phyloP scores from a whole-genome alignment of 2,113 vertebrate species.

The Tetraodon nigroviridis region DNA sequence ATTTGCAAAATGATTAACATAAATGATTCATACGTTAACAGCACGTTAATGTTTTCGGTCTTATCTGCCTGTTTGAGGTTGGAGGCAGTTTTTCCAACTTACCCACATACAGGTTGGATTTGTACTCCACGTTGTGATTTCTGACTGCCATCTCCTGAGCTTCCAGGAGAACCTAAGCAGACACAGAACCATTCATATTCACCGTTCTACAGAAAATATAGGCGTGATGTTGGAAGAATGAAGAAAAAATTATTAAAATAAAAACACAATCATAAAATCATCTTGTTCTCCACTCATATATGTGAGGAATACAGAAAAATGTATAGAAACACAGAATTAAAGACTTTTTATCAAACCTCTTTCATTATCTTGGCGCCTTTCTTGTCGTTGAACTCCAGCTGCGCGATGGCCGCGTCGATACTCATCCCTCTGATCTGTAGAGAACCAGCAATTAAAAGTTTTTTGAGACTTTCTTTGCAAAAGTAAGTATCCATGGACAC shows the following conservation, averaged over 20 bases:
- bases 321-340: too few species aligned
- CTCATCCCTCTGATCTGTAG: conserved; percentile 88
- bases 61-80: neutral
- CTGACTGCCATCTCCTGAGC: conserved; percentile 95
- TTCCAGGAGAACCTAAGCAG: conserved; percentile 84
- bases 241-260: neutral
- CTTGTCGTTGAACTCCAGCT: conserved; percentile 93
- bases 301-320: too few species aligned
- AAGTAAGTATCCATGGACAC: too few species aligned
- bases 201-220: too few species aligned
- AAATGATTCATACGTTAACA: neutral
- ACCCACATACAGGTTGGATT: conserved; percentile 93
- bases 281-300: too few species aligned
- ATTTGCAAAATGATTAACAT: too few species aligned
- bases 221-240: neutral
- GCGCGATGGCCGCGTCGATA: conserved; percentile 88
- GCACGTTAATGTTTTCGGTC: neutral
- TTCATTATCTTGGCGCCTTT: conserved; percentile 91
- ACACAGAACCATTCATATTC: neutral
- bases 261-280: neutral
- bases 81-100: conserved; percentile 44
- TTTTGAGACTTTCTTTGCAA: neutral
- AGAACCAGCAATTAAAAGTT: neutral
- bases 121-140: conserved; percentile 91
- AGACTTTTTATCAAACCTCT: conserved; percentile 76